phyloP scores from a whole-genome alignment of 2,113 vertebrate species.

The Phaethornis superciliosus region DNA sequence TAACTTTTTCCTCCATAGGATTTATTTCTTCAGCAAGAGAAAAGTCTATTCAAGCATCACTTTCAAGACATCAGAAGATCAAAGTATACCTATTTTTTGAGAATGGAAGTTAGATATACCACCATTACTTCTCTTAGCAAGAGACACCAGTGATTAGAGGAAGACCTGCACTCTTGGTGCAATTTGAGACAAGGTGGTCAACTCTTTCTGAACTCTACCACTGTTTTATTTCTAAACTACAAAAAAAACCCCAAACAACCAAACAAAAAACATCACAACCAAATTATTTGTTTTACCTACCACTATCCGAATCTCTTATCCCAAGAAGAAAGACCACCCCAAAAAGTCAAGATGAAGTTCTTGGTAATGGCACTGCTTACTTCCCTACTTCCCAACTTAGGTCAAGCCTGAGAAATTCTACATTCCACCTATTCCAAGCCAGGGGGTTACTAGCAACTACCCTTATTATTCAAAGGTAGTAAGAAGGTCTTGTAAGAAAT shows the following conservation, averaged over 20 bases:
- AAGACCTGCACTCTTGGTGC: background rate
- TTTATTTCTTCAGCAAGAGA: background rate
- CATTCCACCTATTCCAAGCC: background rate
- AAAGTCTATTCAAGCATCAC: background rate
- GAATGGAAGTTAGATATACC: background rate
- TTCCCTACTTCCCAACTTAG: background rate
- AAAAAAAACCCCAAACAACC: background rate
- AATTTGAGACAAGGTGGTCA: background rate
- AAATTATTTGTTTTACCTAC: background rate
- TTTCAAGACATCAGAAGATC: background rate
- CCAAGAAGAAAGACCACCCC: background rate
- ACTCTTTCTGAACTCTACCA: background rate
- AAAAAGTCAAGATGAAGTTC: background rate
- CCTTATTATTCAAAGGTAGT: background rate
- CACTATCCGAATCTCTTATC: background rate
- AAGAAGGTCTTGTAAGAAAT: background rate
- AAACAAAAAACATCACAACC: too few relatives aligned
- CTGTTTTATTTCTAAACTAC: background rate
- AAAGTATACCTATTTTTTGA: background rate
- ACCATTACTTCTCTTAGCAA: background rate
- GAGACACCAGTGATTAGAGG: background rate
- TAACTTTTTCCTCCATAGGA: background rate
- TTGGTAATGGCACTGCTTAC: background rate
- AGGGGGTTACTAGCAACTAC: background rate
- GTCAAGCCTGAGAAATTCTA: background rate